Conservation (phyloP, 2,113 vertebrate species). For the Thalassoma bifasciatum region DNA sequence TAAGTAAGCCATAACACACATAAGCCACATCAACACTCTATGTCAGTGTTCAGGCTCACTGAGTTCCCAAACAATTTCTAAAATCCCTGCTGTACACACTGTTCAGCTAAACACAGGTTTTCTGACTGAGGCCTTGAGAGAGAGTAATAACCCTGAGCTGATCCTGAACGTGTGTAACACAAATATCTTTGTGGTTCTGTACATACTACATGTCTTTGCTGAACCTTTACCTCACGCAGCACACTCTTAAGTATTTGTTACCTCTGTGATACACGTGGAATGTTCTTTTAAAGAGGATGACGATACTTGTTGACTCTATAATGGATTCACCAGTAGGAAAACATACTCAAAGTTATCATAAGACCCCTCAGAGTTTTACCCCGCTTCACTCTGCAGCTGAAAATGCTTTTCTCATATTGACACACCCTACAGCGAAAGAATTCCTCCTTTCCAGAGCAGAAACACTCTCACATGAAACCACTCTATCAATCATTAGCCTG, state of each 20-base stretch:
- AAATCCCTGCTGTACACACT: constrained; percentile 23
- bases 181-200: constrained; percentile 4
- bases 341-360: constrained; percentile 61
- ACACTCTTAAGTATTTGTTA: background rate
- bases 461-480: constrained; percentile 40
- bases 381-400: constrained; percentile 59
- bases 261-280: constrained; percentile 1
- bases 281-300: constrained; percentile 17
- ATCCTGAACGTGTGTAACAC: constrained; percentile 20
- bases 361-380: constrained; percentile 60
- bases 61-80: constrained; percentile 33
- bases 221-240: background rate
- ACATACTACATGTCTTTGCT: background rate
- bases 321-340: constrained; percentile 36
- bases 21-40: no score
- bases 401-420: constrained; percentile 61
- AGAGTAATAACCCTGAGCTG: constrained; percentile 40
- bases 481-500: constrained; percentile 61
- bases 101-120: constrained; percentile 19
- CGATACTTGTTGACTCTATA: constrained; percentile 1
- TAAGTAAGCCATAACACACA: no score
- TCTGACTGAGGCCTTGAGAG: constrained; percentile 17
- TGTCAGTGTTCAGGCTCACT: no score
- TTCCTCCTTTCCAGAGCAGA: constrained; percentile 59
- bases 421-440: constrained; percentile 72